Conservation (phyloP, 2,888 invertebrate species). For the Eupithecia subumbrata region DNA sequence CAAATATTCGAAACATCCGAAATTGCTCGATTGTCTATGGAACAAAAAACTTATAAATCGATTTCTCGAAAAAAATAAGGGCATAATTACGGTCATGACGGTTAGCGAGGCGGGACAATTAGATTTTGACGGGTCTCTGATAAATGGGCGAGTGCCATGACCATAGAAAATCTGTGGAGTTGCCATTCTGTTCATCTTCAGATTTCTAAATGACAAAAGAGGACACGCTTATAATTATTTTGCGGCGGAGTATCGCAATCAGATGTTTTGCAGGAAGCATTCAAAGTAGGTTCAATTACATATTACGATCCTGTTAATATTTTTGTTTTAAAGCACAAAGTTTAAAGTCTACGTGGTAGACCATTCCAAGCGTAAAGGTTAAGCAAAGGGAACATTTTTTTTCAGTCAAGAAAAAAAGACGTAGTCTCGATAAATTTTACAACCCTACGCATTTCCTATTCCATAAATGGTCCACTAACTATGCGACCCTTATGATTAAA, state of each 20-base stretch:
- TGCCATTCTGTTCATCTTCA: conserved; percentile 32
- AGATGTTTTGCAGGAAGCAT: not conserved
- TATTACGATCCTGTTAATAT: not conserved
- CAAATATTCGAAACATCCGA: conserved; percentile 72
- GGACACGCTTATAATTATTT: not conserved
- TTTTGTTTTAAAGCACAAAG: not conserved
- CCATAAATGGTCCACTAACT: conserved; percentile 69
- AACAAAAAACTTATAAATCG: conserved; percentile 71
- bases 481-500: conserved; percentile 81
- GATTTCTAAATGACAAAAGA: not conserved
- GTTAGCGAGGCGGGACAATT: conserved; percentile 82
- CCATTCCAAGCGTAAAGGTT: too few relatives aligned
- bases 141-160: conserved; percentile 74
- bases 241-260: not conserved
- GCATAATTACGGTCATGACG: conserved; percentile 82
- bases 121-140: conserved; percentile 82
- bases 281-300: not conserved
- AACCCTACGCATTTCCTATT: conserved; percentile 58
- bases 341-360: not conserved
- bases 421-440: conserved; percentile 6
- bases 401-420: not conserved
- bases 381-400: too few relatives aligned
- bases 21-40: conserved; percentile 64
- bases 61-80: conserved; percentile 78
- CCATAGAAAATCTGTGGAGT: conserved; percentile 60